phyloP scores from a whole-genome alignment of 1,140 invertebrate species.

The Holcopasites calliopsidis region DNA sequence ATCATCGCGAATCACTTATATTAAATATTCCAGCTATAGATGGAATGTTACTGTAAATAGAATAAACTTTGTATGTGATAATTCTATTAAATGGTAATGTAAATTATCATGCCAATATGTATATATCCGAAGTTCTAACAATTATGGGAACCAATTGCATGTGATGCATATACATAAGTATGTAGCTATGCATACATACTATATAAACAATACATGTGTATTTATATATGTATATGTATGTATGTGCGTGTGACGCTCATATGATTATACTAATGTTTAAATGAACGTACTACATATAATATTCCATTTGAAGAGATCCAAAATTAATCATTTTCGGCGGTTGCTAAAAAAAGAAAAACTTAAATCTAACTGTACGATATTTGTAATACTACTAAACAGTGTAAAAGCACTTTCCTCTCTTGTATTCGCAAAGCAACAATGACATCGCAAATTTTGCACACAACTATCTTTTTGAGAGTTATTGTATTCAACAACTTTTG shows the following conservation, averaged over 20 bases:
- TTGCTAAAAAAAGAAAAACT: constrained; percentile 36
- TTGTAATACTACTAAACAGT: constrained; percentile 41
- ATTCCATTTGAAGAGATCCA: constrained; percentile 43
- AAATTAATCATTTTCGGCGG: constrained; percentile 47
- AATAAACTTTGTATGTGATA: constrained; percentile 33
- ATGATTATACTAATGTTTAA: constrained; percentile 48
- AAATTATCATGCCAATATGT: constrained; percentile 28
- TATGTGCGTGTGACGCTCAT: constrained; percentile 45
- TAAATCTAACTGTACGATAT: constrained; percentile 41
- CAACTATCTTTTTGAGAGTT: not conserved
- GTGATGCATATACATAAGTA: constrained; percentile 44
- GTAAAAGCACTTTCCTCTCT: constrained; percentile 18
- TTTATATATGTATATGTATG: constrained; percentile 42
- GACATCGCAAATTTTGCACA: constrained; percentile 26
- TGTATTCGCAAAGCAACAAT: constrained; percentile 29
- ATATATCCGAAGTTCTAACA: constrained; percentile 27
- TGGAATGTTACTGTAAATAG: constrained; percentile 38
- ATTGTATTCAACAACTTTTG: not conserved
- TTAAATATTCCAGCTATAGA: constrained; percentile 24
- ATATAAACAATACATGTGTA: constrained; percentile 20
- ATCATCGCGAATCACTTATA: not conserved
- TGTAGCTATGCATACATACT: constrained; percentile 15
- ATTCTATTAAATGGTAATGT: constrained; percentile 31
- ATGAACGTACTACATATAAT: constrained; percentile 12
- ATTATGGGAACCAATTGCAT: constrained; percentile 43